Conservation (phyloP, 2,797 vertebrate species). For the Myotis pilosus region DNA sequence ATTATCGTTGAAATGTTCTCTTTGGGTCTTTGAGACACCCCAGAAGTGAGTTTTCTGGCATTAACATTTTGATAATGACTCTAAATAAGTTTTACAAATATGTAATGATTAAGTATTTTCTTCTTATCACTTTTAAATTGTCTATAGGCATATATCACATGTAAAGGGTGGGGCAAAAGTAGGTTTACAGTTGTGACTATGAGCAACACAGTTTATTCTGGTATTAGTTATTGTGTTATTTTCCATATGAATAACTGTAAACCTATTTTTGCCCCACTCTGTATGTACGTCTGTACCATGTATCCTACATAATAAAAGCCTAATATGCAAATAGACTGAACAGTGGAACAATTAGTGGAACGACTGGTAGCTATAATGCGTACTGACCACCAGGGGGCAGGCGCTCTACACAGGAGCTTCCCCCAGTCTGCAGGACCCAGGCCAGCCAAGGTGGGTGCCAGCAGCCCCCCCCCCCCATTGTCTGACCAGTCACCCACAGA, state of each 20-base stretch:
- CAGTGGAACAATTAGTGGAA: too few relatives aligned
- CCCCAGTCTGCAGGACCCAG: too few relatives aligned
- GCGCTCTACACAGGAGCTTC: too few relatives aligned
- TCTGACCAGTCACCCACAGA: too few relatives aligned
- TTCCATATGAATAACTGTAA: background rate
- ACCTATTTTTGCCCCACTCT: background rate
- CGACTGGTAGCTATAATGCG: rapidly evolving
- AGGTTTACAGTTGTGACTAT: background rate
- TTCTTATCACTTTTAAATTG: background rate
- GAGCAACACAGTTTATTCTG: background rate
- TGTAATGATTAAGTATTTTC: background rate
- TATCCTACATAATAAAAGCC: background rate
- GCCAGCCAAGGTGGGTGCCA: too few relatives aligned
- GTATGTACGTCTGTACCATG: background rate
- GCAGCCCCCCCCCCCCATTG: rapidly evolving
- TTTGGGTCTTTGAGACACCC: background rate
- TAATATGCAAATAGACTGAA: too few relatives aligned
- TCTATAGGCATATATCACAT: background rate
- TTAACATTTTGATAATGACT: background rate
- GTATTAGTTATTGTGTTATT: background rate
- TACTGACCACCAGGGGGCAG: too few relatives aligned
- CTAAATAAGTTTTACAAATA: background rate
- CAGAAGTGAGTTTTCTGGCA: background rate
- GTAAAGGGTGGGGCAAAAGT: background rate
- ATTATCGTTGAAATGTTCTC: conserved; percentile 22